Evolutionary conservation across 30 jellyfish, hydroid and myxozoan species (phyloP).

Genomic region (Turritopsis rubra): DNA sequence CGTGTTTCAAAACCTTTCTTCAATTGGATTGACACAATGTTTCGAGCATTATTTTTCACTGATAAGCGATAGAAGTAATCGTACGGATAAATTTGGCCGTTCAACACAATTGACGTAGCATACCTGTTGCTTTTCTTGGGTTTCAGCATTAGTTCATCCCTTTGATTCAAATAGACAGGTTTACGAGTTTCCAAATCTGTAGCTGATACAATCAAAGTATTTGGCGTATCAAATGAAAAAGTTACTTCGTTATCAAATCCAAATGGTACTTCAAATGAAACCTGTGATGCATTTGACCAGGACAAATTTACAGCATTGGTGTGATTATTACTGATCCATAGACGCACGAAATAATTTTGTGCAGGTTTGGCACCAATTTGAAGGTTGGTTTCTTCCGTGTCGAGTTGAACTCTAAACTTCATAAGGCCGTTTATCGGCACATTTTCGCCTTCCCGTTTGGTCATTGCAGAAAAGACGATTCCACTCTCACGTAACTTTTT

Average conservation of each 20-base stretch:
- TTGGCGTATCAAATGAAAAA: background rate
- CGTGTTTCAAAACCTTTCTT: background rate
- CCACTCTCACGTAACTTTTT: background rate
- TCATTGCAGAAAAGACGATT: background rate
- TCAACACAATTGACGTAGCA: slow-evolving; percentile 14
- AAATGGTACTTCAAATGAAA: background rate
- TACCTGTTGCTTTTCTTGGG: background rate
- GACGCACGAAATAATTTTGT: background rate
- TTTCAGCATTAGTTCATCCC: background rate
- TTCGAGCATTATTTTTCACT: background rate
- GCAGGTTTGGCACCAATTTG: background rate
- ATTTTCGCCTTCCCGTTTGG: background rate
- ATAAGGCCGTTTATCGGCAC: background rate
- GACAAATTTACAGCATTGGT: background rate
- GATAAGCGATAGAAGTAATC: slow-evolving; percentile 22
- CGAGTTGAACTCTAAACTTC: background rate
- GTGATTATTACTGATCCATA: slow-evolving; percentile 17
- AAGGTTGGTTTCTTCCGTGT: background rate
- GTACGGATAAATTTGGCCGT: background rate
- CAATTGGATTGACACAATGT: background rate
- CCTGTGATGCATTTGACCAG: slow-evolving; percentile 1
- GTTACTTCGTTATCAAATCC: background rate
- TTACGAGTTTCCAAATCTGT: background rate
- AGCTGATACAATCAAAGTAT: background rate
- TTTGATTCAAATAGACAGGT: slow-evolving; percentile 1